These are phyloP conservation scores for Bombus consobrinus DNA, from an alignment of 1,140 invertebrate species.

Conservation along the genomic window DNA sequence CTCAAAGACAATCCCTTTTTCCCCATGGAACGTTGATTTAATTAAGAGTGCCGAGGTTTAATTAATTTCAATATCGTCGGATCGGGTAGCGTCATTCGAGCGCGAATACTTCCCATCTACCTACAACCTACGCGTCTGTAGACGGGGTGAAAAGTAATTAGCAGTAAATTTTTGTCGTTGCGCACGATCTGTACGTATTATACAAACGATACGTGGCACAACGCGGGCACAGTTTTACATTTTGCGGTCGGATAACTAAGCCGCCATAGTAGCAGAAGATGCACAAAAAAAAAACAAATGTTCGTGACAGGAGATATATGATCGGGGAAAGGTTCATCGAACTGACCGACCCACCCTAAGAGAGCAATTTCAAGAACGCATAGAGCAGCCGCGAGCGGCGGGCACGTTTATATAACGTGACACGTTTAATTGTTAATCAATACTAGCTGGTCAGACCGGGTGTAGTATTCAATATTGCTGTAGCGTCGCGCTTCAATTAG, in stretches of 20 bases:
- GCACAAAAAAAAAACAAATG: constrained; percentile 54
- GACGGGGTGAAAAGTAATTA: constrained; percentile 57
- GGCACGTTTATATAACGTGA: constrained; percentile 35
- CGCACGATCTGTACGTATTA: constrained; percentile 30
- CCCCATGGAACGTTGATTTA: constrained; percentile 18
- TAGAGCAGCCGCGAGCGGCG: constrained; percentile 36
- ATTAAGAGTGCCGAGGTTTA: constrained; percentile 45
- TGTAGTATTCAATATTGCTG: constrained; percentile 12
- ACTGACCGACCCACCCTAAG: constrained; percentile 26
- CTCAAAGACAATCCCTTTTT: constrained; percentile 28
- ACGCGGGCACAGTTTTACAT: background rate
- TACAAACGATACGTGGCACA: background rate
- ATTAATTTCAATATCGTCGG: constrained; percentile 56
- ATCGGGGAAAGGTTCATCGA: constrained; percentile 4
- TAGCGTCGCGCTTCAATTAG: constrained; percentile 34
- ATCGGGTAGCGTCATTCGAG: background rate
- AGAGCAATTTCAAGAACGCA: constrained; percentile 25
- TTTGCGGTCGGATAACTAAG: background rate
- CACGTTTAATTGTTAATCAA: constrained; percentile 49
- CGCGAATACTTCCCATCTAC: constrained; percentile 20
- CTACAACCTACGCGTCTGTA: background rate
- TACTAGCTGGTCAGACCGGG: background rate
- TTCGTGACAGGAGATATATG: constrained; percentile 49
- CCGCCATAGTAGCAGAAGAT: background rate
- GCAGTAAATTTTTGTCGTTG: constrained; percentile 62